phyloP scores from a whole-genome alignment of 1,140 invertebrate species.

The Magallana angulata region DNA sequence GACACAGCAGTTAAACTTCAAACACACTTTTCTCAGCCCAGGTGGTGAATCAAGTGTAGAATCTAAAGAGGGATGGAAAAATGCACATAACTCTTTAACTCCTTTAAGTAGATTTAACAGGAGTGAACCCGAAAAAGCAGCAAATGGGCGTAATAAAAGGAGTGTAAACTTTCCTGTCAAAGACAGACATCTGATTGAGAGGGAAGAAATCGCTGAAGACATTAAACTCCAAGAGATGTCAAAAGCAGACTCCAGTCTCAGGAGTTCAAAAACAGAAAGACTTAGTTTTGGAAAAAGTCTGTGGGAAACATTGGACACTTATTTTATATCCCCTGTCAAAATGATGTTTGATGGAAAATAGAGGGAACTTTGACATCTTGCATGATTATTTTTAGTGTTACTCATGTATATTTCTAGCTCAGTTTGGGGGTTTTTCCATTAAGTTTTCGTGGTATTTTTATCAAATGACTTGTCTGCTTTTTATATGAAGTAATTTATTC shows the following conservation, averaged over 20 bases:
- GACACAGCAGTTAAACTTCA: slow-evolving; percentile 18
- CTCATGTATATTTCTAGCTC: too few species aligned
- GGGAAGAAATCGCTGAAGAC: slow-evolving; percentile 5
- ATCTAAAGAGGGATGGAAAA: neutral
- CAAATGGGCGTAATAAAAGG: neutral
- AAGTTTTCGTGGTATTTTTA: too few species aligned
- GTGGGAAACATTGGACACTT: slow-evolving; percentile 18
- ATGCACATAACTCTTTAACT: neutral
- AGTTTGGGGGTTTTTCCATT: too few species aligned
- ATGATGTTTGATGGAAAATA: slow-evolving; percentile 12
- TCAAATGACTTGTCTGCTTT: too few species aligned
- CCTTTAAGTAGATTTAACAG: slow-evolving; percentile 1
- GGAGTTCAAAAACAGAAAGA: neutral
- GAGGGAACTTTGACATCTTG: neutral
- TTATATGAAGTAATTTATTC: too few species aligned
- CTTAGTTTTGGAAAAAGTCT: slow-evolving; percentile 15
- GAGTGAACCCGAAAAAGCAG: neutral
- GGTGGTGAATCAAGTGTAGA: neutral
- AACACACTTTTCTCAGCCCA: neutral
- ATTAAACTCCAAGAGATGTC: slow-evolving; percentile 25
- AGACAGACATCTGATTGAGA: slow-evolving; percentile 21
- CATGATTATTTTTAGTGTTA: neutral
- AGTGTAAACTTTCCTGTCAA: neutral
- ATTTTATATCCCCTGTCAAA: neutral
- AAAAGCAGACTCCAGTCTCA: neutral